Conservation (phyloP, 2,113 vertebrate species). For the Halichoeres trimaculatus region DNA sequence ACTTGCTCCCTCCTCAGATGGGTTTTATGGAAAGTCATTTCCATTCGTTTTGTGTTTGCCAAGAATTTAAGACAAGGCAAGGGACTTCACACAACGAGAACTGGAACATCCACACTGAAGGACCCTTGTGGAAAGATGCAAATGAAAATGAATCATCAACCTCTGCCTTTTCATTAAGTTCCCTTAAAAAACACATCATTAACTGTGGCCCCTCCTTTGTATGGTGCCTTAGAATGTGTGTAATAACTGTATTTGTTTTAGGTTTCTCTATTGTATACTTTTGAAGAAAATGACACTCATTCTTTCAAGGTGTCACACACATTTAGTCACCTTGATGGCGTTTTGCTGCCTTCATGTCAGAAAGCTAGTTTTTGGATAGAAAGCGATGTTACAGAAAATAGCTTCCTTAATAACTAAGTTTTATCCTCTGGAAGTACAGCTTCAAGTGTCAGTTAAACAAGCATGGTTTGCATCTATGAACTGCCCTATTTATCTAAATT, state of each 20-base stretch:
- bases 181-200: conserved; percentile 14
- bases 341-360: too few relatives aligned
- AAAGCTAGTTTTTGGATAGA: too few relatives aligned
- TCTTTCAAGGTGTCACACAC: too few relatives aligned
- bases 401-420: too few relatives aligned
- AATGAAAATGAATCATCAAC: conserved; percentile 33
- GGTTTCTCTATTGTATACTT: not conserved
- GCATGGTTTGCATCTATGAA: too few relatives aligned
- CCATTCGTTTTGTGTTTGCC: conserved; percentile 45
- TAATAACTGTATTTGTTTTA: not conserved
- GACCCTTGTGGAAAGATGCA: conserved; percentile 11
- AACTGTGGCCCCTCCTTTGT: not conserved
- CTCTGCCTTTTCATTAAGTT: conserved; percentile 36
- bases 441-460: too few relatives aligned
- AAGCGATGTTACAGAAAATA: too few relatives aligned
- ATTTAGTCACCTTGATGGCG: too few relatives aligned
- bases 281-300: too few relatives aligned
- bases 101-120: conserved; percentile 28
- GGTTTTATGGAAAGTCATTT: conserved; percentile 60
- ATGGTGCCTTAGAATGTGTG: not conserved
- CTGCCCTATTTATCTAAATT: too few relatives aligned
- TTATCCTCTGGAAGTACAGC: too few relatives aligned
- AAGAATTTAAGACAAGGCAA: conserved; percentile 21
- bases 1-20: conserved; percentile 44
- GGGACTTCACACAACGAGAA: conserved; percentile 39